A percentile compares a stretch with the other conserved stretches of the same genome.
These are phyloP conservation scores for Psilanteris sp. DNA, from an alignment of 1,140 invertebrate genomes.

Conservation along the genomic window DNA sequence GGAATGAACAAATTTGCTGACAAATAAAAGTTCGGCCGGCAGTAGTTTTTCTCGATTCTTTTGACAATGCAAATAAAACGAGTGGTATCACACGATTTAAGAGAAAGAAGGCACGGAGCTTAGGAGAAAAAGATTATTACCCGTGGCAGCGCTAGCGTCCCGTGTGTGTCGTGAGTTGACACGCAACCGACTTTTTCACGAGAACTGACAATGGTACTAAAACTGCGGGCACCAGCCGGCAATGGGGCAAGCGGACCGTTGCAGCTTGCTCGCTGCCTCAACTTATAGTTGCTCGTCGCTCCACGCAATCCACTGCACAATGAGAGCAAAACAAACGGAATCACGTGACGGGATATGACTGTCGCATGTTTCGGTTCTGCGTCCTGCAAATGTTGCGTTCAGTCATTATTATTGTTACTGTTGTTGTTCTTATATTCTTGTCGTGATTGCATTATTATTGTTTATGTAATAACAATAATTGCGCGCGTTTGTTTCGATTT, in stretches of 20 bases:
- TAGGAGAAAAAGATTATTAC: constrained; percentile 70
- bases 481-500: not conserved
- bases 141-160: constrained; percentile 60
- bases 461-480: constrained; percentile 39
- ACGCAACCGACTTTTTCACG: constrained; percentile 73
- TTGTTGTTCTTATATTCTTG: constrained; percentile 33
- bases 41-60: not conserved
- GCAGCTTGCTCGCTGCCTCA: constrained; percentile 58
- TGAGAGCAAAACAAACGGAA: constrained; percentile 65
- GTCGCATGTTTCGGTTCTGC: constrained; percentile 64
- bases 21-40: too few relatives aligned
- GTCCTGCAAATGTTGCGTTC: constrained; percentile 60
- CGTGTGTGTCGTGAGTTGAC: constrained; percentile 68
- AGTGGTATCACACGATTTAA: constrained; percentile 35
- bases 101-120: constrained; percentile 44
- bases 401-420: constrained; percentile 54
- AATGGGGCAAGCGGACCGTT: constrained; percentile 62
- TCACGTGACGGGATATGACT: constrained; percentile 66
- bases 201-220: constrained; percentile 66
- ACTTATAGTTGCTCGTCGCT: constrained; percentile 61
- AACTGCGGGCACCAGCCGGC: constrained; percentile 70
- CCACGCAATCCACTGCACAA: constrained; percentile 62
- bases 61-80: constrained; percentile 37
- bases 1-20: too few relatives aligned
- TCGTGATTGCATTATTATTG: constrained; percentile 30